Conservation (phyloP, 37 sponge, comb jelly and placozoan genomes). For the Beroe forskalii region DNA sequence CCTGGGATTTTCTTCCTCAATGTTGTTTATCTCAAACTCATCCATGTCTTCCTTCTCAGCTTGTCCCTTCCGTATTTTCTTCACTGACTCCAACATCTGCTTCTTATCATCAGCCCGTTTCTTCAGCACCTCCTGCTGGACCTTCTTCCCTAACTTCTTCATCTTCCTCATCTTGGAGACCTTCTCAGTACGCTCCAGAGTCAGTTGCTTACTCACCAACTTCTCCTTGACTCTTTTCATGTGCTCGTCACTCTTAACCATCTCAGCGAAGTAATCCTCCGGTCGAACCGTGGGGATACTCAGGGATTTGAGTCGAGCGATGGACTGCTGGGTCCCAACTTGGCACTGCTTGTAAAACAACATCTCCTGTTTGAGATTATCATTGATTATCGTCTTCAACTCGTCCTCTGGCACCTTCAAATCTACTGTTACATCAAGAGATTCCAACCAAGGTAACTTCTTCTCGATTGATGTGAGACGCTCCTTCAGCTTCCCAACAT, state of each 20-base stretch:
- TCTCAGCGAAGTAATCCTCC: conserved; percentile 95
- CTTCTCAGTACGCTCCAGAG: conserved; percentile 80
- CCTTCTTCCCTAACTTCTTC: conserved; percentile 92
- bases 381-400: background rate
- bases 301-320: background rate
- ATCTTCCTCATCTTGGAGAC: conserved; percentile 80
- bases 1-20: background rate
- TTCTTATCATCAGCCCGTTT: conserved; percentile 58
- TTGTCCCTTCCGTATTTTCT: conserved; percentile 44
- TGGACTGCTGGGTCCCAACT: conserved; percentile 34
- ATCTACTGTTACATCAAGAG: conserved; percentile 52
- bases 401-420: conserved; percentile 20
- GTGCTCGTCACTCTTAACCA: conserved; percentile 96
- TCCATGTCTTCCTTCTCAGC: conserved; percentile 32
- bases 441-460: conserved; percentile 46
- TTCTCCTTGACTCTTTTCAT: conserved; percentile 86
- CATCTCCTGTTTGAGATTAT: conserved; percentile 62
- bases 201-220: conserved; percentile 79
- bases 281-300: conserved; percentile 40
- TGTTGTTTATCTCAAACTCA: conserved; percentile 55
- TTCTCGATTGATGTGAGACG: conserved; percentile 5
- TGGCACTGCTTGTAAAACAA: conserved; percentile 49
- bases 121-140: conserved; percentile 68
- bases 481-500: conserved; percentile 15
- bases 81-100: conserved; percentile 15